Evolutionary conservation across 2,797 vertebrate genomes (phyloP).

Genomic region (Gambelia wislizenii): DNA sequence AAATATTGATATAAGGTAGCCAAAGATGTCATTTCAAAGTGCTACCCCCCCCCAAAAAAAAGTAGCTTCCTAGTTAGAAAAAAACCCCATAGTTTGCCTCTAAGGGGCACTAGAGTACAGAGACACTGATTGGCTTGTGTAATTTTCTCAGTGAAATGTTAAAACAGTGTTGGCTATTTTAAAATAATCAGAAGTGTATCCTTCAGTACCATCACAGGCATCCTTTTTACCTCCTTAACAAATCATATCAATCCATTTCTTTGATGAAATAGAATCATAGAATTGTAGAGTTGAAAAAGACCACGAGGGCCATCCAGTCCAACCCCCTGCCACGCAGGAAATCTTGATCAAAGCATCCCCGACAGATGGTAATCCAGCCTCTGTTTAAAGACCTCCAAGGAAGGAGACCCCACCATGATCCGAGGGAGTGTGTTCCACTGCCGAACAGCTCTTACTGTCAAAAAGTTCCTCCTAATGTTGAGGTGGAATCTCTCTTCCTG

Average conservation of each 20-base stretch:
- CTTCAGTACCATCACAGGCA: slow-evolving; percentile 50
- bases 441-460: too few relatives aligned
- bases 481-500: too few relatives aligned
- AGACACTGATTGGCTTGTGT: not conserved
- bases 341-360: too few relatives aligned
- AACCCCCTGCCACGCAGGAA: too few relatives aligned
- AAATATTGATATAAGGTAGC: not conserved
- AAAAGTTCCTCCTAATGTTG: too few relatives aligned
- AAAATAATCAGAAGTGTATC: slow-evolving; percentile 2
- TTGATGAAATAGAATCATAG: slow-evolving; percentile 57
- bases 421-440: too few relatives aligned
- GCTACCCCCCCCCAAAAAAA: not conserved
- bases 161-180: slow-evolving; percentile 52
- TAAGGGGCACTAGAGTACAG: slow-evolving; percentile 5
- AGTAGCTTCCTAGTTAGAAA: not conserved
- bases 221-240: slow-evolving; percentile 51
- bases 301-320: too few relatives aligned
- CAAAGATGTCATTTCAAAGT: not conserved
- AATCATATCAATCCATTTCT: slow-evolving; percentile 36
- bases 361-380: too few relatives aligned
- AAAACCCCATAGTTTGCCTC: not conserved
- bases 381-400: too few relatives aligned
- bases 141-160: slow-evolving; percentile 38
- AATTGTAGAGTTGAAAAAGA: too few relatives aligned
- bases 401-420: too few relatives aligned